Evolutionary conservation across 2,797 vertebrate species (phyloP).

Genomic region (Peromyscus eremicus): DNA sequence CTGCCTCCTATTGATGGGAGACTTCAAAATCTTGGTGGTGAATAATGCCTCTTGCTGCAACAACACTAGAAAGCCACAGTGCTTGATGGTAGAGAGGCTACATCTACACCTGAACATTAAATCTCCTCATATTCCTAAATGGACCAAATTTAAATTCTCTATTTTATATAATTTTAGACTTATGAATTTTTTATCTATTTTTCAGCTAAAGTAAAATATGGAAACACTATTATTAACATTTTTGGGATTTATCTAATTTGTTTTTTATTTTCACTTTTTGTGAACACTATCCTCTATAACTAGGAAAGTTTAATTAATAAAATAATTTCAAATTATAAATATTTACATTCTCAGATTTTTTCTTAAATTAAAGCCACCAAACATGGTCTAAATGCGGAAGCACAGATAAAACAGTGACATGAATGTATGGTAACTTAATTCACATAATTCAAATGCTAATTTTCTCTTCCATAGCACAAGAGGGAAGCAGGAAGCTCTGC

Average conservation of each 20-base stretch:
- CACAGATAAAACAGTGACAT: not conserved
- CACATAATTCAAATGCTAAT: not conserved
- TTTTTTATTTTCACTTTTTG: not conserved
- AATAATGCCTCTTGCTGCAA: not conserved
- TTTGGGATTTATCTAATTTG: not conserved
- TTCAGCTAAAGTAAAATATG: not conserved
- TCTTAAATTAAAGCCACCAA: not conserved
- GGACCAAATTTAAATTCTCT: not conserved
- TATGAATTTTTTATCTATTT: not conserved
- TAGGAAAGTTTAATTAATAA: not conserved
- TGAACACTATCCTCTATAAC: not conserved
- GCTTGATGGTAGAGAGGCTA: not conserved
- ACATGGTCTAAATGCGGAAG: not conserved
- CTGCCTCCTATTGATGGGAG: not conserved
- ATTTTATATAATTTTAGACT: not conserved
- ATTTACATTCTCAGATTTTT: no score
- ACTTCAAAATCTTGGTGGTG: not conserved
- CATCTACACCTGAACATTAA: not conserved
- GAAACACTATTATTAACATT: not conserved
- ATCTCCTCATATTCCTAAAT: not conserved
- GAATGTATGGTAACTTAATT: not conserved
- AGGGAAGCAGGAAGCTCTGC: not conserved
- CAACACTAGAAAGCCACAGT: not conserved
- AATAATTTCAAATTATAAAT: not conserved
- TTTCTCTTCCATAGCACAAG: not conserved